Conservation (phyloP, 2,888 invertebrate species). For the Megamerina dolium region DNA sequence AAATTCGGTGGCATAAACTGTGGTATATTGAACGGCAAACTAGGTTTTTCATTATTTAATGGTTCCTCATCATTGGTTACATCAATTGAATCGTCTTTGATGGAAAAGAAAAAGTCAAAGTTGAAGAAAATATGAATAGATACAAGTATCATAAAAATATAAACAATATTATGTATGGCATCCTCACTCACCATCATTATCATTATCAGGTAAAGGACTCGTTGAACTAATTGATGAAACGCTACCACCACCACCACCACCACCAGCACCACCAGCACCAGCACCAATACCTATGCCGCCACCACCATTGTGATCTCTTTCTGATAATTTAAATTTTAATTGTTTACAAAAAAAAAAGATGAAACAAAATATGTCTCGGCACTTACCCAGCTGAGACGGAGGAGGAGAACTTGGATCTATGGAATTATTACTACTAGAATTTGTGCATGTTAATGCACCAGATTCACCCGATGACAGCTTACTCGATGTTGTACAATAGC, state of each 20-base stretch:
- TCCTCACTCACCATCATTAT: constrained; percentile 49
- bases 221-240: constrained; percentile 47
- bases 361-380: no score
- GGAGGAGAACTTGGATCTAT: constrained; percentile 46
- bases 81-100: constrained; percentile 79
- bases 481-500: constrained; percentile 31
- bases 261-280: no score
- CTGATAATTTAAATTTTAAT: no score
- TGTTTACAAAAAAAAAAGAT: no score
- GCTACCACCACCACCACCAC: constrained; percentile 40
- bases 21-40: constrained; percentile 47
- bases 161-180: background rate
- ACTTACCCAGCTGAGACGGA: no score
- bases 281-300: no score
- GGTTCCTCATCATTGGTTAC: constrained; percentile 75
- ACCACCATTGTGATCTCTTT: no score
- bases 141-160: background rate
- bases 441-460: constrained; percentile 43
- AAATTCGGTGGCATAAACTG: constrained; percentile 48
- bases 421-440: constrained; percentile 46
- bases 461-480: constrained; percentile 34
- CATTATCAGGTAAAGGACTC: constrained; percentile 45
- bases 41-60: constrained; percentile 39
- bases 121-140: background rate
- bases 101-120: background rate